Evolutionary conservation across 1,140 invertebrate genomes (phyloP), one percentile per base, ranked within the genome.

Genomic region (Neelides sp.): DNA sequence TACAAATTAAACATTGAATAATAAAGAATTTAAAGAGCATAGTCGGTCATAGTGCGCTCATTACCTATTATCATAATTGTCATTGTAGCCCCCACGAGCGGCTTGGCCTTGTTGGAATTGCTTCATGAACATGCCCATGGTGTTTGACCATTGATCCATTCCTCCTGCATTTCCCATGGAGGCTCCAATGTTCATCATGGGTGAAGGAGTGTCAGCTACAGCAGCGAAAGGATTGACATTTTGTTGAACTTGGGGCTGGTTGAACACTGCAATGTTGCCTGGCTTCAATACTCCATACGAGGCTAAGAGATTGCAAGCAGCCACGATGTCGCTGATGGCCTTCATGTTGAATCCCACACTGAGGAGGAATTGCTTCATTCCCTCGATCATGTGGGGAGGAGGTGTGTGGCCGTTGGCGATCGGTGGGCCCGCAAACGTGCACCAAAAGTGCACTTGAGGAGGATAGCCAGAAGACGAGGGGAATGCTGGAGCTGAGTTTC

Each of bases 371-470:
- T 45, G 5, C 40, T 61, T 61, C 59, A 61, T 61, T 22, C 59
- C 59, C 49, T 61, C 59, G 26, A 61, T 52, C 59, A 61, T 61
- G 36, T 57, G 51, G 7, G 50, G 46, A 23, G 59, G 59, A 12
- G 59, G 59, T 39, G 59, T 61, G 40, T 61, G 55, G 2, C 59
- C 59, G 26, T 61, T 45, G 8, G 55, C 47, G 53, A 61, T 61
- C 48, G 59, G 55, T 22, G 59, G 59, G 23, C 59, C 59, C 24
- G 59, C 49, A 52, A 61, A 57, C 5, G 55, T 61, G 48, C 59
- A 61, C 59, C 59, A 61, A 43, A 61, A 61, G 24, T 61, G 59
- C 4, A 61, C 59, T 41, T 57, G 55, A n/a, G 59, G 59, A 24
- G 59, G 59, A 49, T 55, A 61, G 12, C 55, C 55, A 4, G 32